Percentiles rank a stretch among this genome's conserved stretches.
These are phyloP conservation scores for Orthosia incerta DNA, from an alignment of 2,888 invertebrate species.

Conservation along the genomic window DNA sequence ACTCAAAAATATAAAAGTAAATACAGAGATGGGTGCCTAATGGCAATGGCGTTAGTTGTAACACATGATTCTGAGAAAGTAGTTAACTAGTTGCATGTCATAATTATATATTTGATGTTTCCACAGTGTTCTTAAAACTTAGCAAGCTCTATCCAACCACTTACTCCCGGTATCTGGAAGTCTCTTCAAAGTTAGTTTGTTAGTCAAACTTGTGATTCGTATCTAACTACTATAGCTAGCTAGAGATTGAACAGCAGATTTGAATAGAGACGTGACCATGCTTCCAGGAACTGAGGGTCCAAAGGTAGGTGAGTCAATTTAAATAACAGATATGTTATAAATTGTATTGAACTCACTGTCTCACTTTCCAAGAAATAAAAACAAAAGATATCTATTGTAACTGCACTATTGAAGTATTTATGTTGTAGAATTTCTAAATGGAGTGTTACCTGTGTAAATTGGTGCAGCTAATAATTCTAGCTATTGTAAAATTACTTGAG, in stretches of 20 bases:
- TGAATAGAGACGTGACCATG: no score
- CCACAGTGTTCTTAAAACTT: slow-evolving; percentile 48
- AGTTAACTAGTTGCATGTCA: slow-evolving; percentile 57
- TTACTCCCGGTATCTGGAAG: background rate
- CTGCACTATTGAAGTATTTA: slow-evolving; percentile 31
- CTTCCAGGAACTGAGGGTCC: slow-evolving; percentile 6
- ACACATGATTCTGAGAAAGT: slow-evolving; percentile 42
- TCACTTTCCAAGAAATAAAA: slow-evolving; percentile 18
- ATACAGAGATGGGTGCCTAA: slow-evolving; percentile 32
- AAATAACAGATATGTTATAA: slow-evolving; percentile 10
- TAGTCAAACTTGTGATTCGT: background rate
- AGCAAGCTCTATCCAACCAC: slow-evolving; percentile 30
- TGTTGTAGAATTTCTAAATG: slow-evolving; percentile 42
- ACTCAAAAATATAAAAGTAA: slow-evolving; percentile 38
- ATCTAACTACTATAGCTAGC: background rate
- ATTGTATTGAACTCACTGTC: slow-evolving; percentile 11
- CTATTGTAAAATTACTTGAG: slow-evolving; percentile 49
- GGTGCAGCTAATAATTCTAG: slow-evolving; percentile 58
- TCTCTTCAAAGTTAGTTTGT: background rate
- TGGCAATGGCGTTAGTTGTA: slow-evolving; percentile 34
- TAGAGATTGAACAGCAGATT: background rate
- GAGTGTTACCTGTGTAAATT: slow-evolving; percentile 47
- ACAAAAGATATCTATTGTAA: slow-evolving; percentile 8
- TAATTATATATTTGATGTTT: slow-evolving; percentile 53
- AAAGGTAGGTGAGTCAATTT: background rate